A percentile compares a stretch with the other conserved stretches of the same genome.
Conservation (phyloP, 1,140 invertebrate genomes). For the Ceratoteleas bidentatus region DNA sequence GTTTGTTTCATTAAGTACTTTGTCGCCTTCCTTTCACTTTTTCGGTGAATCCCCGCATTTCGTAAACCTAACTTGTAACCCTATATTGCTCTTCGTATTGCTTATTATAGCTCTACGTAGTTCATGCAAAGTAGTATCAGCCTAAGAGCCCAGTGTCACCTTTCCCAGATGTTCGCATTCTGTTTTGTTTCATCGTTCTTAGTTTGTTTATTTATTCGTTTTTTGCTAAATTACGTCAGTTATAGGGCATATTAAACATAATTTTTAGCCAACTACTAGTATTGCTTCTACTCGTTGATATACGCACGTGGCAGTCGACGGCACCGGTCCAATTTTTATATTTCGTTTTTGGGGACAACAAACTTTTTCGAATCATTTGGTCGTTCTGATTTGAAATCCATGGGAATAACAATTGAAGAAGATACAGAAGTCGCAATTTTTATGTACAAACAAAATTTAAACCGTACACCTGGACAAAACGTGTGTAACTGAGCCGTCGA, state of each 20-base stretch:
- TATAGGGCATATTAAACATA: conserved; percentile 42
- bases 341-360: not conserved
- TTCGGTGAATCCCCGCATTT: conserved; percentile 39
- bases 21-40: conserved; percentile 51
- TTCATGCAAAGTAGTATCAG: conserved; percentile 73
- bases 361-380: too few species aligned
- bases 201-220: not conserved
- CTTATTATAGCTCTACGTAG: conserved; percentile 76
- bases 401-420: not conserved
- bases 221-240: conserved; percentile 38
- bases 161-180: not conserved
- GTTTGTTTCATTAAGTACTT: conserved; percentile 50
- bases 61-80: conserved; percentile 70
- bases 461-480: not conserved
- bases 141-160: conserved; percentile 13
- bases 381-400: not conserved
- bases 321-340: not conserved
- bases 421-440: not conserved
- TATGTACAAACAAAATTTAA: not conserved
- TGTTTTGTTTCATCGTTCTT: conserved; percentile 11
- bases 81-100: conserved; percentile 81
- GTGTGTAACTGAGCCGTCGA: not conserved
- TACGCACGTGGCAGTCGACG: conserved; percentile 38
- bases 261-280: conserved; percentile 60
- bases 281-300: conserved; percentile 67